Evolutionary conservation across 2,888 invertebrate genomes (phyloP), one percentile per base, ranked within the genome.

Genomic region (Phrixothrix hirtus): DNA sequence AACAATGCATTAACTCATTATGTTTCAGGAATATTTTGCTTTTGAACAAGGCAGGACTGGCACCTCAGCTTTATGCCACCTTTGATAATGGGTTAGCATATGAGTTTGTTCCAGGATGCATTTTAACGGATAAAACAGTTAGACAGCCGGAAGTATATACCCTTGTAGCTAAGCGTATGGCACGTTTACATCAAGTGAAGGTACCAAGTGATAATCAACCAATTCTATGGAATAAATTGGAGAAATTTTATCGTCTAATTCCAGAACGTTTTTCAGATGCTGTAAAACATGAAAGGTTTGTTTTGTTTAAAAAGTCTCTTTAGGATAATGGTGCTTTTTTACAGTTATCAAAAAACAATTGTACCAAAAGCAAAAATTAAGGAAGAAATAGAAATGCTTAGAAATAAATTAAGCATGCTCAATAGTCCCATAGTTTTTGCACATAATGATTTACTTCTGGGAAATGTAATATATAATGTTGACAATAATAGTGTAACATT

Each of bases 401-500:
- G 86, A 72, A 77, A 77, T 37, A 80, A 79, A 61, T 78, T 94
- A 68, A 78, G 78, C 57, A 77, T 80, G 68, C 75, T 86, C 32
- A 77, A 82, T 63, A 90, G 85, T 80, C 89, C 90, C 29, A 76
- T 95, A 59, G 96, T 95, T 54, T 96, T 96, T 80, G 88, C 92
- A 75, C 99, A 99, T 81, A 99, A 99, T 79, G 99, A 99, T 81
- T 83, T 97, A 60, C 83, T 99, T 67, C 81, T 98, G 70, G 93
- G 89, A 69, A 99, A 99, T 79, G 87, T 99, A 58, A 85, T 99
- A 64, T 89, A 89, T 77, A 86, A 93, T 69, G 78, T 86, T 70
- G 75, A 77, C 50, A 77, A 82, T 62, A 79, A 83, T 62, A 79
- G 78, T 49, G 86, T 96, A 35, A 86, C 87, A 36, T 97, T 99